Conservation (phyloP, 1,140 invertebrate species). For the Eriocheir sinensis region DNA sequence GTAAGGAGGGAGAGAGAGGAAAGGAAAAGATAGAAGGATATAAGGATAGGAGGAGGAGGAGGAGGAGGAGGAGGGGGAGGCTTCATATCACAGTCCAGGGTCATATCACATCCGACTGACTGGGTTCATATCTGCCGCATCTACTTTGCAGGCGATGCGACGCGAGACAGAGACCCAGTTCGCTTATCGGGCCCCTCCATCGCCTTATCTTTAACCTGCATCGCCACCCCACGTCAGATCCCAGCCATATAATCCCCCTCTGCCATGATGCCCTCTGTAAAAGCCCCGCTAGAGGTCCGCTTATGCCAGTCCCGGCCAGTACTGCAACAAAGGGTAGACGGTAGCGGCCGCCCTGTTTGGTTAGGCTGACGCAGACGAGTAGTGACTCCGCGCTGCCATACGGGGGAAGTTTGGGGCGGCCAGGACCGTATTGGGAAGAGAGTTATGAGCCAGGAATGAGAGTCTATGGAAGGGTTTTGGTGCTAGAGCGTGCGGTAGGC, state of each 20-base stretch:
- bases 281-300: neutral
- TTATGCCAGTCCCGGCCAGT: neutral
- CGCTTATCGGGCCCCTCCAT: neutral
- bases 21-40: too few species aligned
- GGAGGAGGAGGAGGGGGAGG: too few species aligned
- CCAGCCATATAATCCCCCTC: neutral
- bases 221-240: neutral
- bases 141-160: neutral
- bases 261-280: neutral
- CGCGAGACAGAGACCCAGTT: slow-evolving; percentile 1
- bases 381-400: neutral
- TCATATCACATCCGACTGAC: neutral
- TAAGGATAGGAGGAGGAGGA: too few species aligned
- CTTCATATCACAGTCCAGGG: too few species aligned
- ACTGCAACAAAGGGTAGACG: neutral
- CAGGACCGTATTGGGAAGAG: neutral
- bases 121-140: neutral
- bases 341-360: neutral
- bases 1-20: too few species aligned
- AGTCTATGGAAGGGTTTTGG: neutral
- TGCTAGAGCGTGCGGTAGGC: too few species aligned
- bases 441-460: neutral
- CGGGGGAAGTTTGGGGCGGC: neutral
- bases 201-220: neutral
- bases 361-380: neutral